Base-by-base conservation (phyloP, 2,797 vertebrate genomes). In the Fundulus diaphanus region DNA sequence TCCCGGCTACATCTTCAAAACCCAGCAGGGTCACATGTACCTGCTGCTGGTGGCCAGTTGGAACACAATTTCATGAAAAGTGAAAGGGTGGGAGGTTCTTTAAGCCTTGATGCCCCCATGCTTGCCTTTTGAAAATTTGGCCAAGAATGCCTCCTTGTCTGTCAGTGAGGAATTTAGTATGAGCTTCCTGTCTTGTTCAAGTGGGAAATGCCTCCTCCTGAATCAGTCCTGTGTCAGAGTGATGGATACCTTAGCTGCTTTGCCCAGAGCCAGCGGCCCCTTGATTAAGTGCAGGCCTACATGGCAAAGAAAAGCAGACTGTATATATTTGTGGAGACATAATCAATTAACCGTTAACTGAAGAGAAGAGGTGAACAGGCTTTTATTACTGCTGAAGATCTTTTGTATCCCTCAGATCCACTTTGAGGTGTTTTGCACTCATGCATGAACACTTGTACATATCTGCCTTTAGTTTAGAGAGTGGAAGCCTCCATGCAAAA, bases 241-340 rank as follows among this genome's bases (percentile, higher is more conserved):
- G 90, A 93, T 85, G 87, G 89, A 94, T 87, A 82, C 81, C 20
- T 67, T 76, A 85, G 71, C 68, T 86, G 81, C 76, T 87, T 54
- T 59, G 52, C 46, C 68, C 42, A 68, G 57, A 82, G 66, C 85
- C 44, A 90, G 87, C 82, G 68, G 80, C 72, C 73, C 71, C 49
- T 76, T 70, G 20, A 72, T 66, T 68, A 68, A 83, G 72, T 12
- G 31, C 52, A 70, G 79, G 54, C 85, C 73, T 77, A 61, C 75
- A 70, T 37, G 77, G 78, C 66, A 76, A 72, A 73, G 80, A 77
- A 82, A 81, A 79, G 66, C 69, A 15, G 31, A 61, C 59, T 76
- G 65, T 66, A 68, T 68, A 76, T 74, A 31, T 68, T 46, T 66
- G 75, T 68, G 52, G 7, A 70, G 70, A 31, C 46, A 40, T 1